These are phyloP conservation scores for Peromyscus eremicus DNA, from an alignment of 2,797 vertebrate genomes.

Conservation along the genomic window DNA sequence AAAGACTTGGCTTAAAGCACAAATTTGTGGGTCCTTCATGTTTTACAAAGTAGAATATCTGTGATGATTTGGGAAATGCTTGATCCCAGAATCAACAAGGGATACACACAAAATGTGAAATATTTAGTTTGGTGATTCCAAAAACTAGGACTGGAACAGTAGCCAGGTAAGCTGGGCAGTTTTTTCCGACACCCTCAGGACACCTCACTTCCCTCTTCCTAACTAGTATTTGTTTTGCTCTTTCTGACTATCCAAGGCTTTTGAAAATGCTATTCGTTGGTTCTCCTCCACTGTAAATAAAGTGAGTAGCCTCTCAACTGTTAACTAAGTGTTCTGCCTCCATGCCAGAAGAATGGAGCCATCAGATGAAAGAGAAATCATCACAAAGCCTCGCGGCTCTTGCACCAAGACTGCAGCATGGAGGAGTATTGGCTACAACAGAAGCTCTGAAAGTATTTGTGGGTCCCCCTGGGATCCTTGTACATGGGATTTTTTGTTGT, in stretches of 20 bases:
- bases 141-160: neutral
- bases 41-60: neutral
- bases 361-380: neutral
- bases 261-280: conserved; percentile 40
- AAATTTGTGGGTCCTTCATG: neutral
- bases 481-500: neutral
- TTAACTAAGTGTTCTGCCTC: neutral
- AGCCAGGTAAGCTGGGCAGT: neutral
- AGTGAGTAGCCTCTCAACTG: rapidly evolving
- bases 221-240: neutral
- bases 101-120: conserved; percentile 19
- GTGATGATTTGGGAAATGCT: neutral
- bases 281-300: neutral
- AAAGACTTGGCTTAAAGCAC: neutral
- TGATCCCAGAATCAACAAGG: neutral
- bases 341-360: neutral
- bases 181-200: neutral
- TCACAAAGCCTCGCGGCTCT: neutral
- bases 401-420: neutral
- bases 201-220: neutral
- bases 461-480: neutral
- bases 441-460: neutral
- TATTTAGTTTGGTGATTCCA: neutral
- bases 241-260: neutral
- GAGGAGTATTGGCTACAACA: neutral